Evolutionary conservation across 1,140 invertebrate genomes (phyloP).

Genomic region (Acromyrmex echinatior): DNA sequence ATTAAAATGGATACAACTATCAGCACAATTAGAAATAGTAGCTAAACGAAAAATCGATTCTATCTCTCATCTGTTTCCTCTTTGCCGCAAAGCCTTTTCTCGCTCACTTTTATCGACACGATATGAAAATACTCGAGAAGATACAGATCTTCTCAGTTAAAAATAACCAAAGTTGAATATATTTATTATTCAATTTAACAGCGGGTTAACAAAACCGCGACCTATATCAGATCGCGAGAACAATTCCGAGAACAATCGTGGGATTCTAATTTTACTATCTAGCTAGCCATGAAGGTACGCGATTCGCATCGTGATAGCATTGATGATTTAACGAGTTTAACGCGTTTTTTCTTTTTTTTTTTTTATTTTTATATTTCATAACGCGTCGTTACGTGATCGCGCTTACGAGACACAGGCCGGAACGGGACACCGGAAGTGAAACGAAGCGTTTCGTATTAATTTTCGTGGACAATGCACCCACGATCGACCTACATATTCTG

Average conservation of each 20-base stretch:
- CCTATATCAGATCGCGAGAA: slow-evolving; percentile 46
- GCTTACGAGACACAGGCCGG: slow-evolving; percentile 7
- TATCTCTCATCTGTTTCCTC: neutral
- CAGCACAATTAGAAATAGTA: slow-evolving; percentile 24
- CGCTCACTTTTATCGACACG: neutral
- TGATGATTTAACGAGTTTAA: slow-evolving; percentile 36
- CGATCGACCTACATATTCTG: slow-evolving; percentile 69
- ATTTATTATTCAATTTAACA: slow-evolving; percentile 35
- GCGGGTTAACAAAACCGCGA: slow-evolving; percentile 20
- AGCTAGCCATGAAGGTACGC: neutral
- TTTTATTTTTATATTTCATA: slow-evolving; percentile 30
- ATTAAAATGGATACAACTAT: slow-evolving; percentile 41
- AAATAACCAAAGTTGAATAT: slow-evolving; percentile 15
- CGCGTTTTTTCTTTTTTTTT: slow-evolving; percentile 12
- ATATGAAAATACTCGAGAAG: neutral
- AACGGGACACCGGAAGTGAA: slow-evolving; percentile 71
- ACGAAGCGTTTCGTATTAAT: slow-evolving; percentile 75
- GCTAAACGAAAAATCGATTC: slow-evolving; percentile 11
- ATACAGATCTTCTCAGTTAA: neutral
- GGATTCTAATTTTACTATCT: slow-evolving; percentile 56
- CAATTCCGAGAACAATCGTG: slow-evolving; percentile 51
- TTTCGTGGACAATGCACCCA: slow-evolving; percentile 56
- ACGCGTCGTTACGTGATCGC: slow-evolving; percentile 53
- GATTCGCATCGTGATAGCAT: slow-evolving; percentile 24
- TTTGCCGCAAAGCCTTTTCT: neutral